A percentile compares a stretch with the other conserved stretches of the same genome.
phyloP scores from a whole-genome alignment of 2,113 vertebrate genomes.

The Pipa parva region DNA sequence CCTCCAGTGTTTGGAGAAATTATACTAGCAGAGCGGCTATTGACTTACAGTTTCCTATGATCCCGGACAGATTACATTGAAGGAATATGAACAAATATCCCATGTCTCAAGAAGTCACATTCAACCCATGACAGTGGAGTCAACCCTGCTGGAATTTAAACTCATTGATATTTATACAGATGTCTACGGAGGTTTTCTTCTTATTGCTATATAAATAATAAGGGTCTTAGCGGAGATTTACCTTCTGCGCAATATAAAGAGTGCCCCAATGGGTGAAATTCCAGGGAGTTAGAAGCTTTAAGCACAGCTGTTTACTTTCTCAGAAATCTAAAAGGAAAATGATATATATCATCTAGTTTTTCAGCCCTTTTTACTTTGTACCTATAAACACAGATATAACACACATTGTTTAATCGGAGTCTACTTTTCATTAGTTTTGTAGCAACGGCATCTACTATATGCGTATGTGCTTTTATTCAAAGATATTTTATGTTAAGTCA shows the following conservation, averaged over 20 bases:
- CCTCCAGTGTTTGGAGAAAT: conserved; percentile 24
- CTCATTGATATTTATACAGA: conserved; percentile 29
- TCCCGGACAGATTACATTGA: conserved; percentile 7
- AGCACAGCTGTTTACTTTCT: neutral
- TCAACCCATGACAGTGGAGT: conserved; percentile 3
- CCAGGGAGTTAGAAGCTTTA: neutral
- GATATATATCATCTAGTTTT: neutral
- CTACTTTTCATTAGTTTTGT: too few relatives aligned
- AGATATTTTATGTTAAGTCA: too few relatives aligned
- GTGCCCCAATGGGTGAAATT: neutral
- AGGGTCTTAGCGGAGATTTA: neutral
- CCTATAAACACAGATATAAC: neutral
- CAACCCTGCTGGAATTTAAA: conserved; percentile 19
- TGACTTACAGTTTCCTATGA: conserved; percentile 18
- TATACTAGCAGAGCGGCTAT: conserved; percentile 21
- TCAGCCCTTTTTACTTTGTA: neutral
- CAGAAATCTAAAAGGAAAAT: neutral
- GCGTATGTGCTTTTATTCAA: too few relatives aligned
- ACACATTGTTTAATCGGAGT: too few relatives aligned
- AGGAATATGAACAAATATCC: conserved; percentile 13
- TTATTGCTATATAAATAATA: conserved; percentile 21
- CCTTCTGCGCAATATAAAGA: neutral
- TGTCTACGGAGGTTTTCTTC: conserved; percentile 11
- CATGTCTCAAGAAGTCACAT: conserved; percentile 18
- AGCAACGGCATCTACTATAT: too few relatives aligned